phyloP scores from a whole-genome alignment of 1,140 invertebrate genomes.

The Cherax destructor region DNA sequence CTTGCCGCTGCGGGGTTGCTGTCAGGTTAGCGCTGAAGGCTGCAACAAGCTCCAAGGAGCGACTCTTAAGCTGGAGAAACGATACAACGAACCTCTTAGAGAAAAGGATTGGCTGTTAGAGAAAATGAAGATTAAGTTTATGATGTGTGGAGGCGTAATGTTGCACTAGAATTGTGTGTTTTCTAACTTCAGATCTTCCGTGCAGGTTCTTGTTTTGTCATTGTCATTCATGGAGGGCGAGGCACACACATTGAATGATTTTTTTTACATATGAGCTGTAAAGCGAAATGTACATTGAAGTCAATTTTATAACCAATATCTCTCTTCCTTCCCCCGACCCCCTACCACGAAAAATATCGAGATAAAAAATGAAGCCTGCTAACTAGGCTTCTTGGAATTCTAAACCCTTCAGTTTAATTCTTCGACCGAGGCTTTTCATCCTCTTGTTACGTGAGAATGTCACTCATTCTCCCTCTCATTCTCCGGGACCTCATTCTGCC shows the following conservation, averaged over 20 bases:
- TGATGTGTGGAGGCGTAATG: not conserved
- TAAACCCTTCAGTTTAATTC: constrained; percentile 42
- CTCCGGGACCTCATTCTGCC: constrained; percentile 13
- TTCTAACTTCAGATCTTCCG: not conserved
- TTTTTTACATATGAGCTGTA: no score
- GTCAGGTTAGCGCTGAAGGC: not conserved
- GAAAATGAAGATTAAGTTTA: not conserved
- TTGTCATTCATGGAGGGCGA: not conserved
- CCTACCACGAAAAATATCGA: constrained; percentile 11
- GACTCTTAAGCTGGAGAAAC: not conserved
- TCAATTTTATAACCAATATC: not conserved
- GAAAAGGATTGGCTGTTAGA: not conserved
- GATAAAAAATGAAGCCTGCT: constrained; percentile 5
- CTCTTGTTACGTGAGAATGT: constrained; percentile 24
- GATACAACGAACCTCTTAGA: not conserved
- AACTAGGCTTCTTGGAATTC: constrained; percentile 38
- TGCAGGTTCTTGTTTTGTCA: not conserved
- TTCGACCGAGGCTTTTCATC: constrained; percentile 38
- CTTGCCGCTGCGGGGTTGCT: not conserved
- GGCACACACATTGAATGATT: not conserved
- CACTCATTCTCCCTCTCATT: constrained; percentile 53
- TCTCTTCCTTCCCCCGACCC: not conserved
- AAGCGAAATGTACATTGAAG: not conserved
- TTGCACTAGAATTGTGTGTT: not conserved
- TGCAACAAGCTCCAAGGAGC: not conserved